Percentiles rank a stretch among this genome's conserved stretches.
phyloP scores from a whole-genome alignment of 2,797 vertebrate species.

The Pangasius sanitwongsei region DNA sequence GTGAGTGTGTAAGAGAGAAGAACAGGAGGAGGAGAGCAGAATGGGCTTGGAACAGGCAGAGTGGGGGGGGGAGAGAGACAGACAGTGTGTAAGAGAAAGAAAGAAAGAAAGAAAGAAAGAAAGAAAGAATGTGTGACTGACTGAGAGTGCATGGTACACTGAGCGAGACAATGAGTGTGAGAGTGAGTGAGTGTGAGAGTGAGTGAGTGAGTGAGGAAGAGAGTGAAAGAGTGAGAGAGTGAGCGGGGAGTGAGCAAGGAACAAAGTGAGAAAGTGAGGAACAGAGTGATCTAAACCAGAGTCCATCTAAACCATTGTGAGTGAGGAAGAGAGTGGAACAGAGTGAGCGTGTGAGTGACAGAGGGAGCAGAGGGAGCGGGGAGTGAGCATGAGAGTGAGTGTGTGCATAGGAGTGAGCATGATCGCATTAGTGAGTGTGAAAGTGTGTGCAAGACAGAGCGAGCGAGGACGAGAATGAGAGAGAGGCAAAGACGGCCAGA shows the following conservation, averaged over 20 bases:
- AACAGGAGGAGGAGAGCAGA: background rate
- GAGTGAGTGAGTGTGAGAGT: background rate
- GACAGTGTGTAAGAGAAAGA: too few relatives aligned
- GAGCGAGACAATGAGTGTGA: background rate
- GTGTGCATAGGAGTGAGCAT: background rate
- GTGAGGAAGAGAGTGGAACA: background rate
- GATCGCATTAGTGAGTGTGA: background rate
- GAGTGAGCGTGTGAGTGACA: background rate
- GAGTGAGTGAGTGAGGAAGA: background rate
- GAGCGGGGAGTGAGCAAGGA: background rate
- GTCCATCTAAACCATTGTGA: too few relatives aligned
- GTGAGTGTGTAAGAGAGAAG: background rate
- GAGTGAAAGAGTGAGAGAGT: background rate
- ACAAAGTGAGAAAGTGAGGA: background rate
- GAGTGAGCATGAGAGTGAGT: background rate
- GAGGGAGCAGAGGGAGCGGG: background rate
- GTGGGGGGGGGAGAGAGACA: background rate
- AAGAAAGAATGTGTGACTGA: background rate
- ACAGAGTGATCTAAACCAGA: too few relatives aligned
- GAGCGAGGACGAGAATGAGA: background rate
- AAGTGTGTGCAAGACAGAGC: background rate
- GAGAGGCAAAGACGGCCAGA: constrained; percentile 12
- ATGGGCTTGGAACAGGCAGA: background rate
- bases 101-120: background rate
- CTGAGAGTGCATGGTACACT: background rate